Evolutionary conservation across 2,797 vertebrate genomes (phyloP), one percentile per base, ranked within the genome.

Genomic region (Capromys pilorides): DNA sequence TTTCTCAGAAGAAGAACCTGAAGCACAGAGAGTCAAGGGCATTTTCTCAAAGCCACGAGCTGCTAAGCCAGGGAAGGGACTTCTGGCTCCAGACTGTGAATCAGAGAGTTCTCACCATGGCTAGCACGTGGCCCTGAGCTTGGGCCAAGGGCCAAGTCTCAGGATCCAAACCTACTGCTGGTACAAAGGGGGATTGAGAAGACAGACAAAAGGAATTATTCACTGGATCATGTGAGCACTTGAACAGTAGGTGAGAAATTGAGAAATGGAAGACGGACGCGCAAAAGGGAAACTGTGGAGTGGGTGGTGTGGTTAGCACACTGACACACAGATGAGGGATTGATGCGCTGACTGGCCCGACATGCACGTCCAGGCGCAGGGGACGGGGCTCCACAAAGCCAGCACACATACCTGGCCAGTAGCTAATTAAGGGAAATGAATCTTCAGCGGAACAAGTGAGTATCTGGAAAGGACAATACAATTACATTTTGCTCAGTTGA

Each of bases 141-240:
- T 75, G 22, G 19, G 54, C 91, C 85, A 83, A 80, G 31, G 51
- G 87, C 94, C 93, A 94, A 86, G 77, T 93, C 71, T 89, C 45
- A 93, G 83, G 39, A 39, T 89, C 88, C 88, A 78, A 41, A 86
- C 84, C 85, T 94, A 80, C 11, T 88, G 26, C 92, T 82, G 24
- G 79, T 51, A 97, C 96, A 97, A 97, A 95, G 96, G 96, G 59
- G 96, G 77, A 97, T 94, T 96, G 95, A 97, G 93, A 95, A 49
- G 69, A 88, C 14, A 96, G n/a, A 97, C 96, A 97, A 97, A 94
- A 87, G 92, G 87, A 93, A 96, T 97, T 95, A 86, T 92, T 97
- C 96, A 96, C 14, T 88, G 61, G 22, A 26, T 91, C 94, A 61
- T 57, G 7, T 67, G 91, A 77, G 66, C 59, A 77, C 66, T 36